These are phyloP conservation scores for Sarcophaga variegata DNA, from an alignment of 2,888 invertebrate species.

Conservation along the genomic window DNA sequence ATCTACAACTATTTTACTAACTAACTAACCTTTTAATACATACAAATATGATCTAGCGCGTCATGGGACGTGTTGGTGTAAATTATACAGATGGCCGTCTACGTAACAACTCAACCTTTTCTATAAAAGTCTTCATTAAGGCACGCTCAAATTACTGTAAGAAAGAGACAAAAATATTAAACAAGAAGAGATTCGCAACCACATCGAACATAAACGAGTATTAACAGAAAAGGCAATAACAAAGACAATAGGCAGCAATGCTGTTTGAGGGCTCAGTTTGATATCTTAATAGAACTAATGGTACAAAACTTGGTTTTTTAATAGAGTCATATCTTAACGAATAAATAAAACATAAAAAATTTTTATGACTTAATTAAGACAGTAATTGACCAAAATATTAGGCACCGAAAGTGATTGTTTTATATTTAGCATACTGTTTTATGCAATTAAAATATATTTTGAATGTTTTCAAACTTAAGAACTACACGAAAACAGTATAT, in stretches of 20 bases:
- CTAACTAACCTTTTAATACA: neutral
- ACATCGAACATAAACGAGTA: constrained; percentile 24
- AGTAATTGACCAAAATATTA: constrained; percentile 1
- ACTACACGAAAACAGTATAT: too few relatives aligned
- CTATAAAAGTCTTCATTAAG: constrained; percentile 8
- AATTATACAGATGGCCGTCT: neutral
- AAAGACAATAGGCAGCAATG: constrained; percentile 6
- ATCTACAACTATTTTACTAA: too few relatives aligned
- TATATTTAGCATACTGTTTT: neutral
- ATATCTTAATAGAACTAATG: constrained; percentile 56
- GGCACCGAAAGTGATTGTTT: neutral
- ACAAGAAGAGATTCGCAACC: constrained; percentile 24
- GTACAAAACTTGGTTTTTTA: constrained; percentile 48
- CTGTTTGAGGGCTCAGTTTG: constrained; percentile 47
- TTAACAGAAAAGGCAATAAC: constrained; percentile 1
- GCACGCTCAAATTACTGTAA: neutral
- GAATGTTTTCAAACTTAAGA: too few relatives aligned
- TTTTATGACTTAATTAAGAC: constrained; percentile 37
- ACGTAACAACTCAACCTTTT: neutral
- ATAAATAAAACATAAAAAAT: constrained; percentile 6
- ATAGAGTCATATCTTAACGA: constrained; percentile 44
- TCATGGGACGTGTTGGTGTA: neutral
- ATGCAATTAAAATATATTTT: too few relatives aligned
- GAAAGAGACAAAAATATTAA: constrained; percentile 23
- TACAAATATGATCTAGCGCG: neutral